Evolutionary conservation across 2,888 invertebrate genomes (phyloP), one percentile per base, ranked within the genome.

Genomic region (Thumatha senex): DNA sequence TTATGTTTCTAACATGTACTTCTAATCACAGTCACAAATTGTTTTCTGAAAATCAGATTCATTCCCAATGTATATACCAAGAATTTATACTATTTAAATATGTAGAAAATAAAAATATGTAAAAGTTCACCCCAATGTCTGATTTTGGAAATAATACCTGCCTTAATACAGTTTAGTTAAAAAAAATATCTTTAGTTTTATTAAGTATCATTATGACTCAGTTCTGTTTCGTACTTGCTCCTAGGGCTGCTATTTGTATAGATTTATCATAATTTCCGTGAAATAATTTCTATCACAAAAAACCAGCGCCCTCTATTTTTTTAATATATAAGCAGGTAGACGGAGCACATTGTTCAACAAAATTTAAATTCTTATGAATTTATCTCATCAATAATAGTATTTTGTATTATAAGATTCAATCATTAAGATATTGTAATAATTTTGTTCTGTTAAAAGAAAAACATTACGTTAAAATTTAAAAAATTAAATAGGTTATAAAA

Each of bases 1-100:
- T 15, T 36, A 0, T 14, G 9, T 36, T 36, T 9, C 8, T 2
- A 36, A 14, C n/a, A n/a, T n/a, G 14, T 36, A 24, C 18, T 24
- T 24, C 2, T 4, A 24, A 5, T 24, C 18, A 4, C 3, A 5
- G 5, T 24, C 18, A 4, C 18, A 24, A 24, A 24, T 24, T 24
- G 18, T 24, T 36, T 14, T 35, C 8, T 12, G 14, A 14, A 9
- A 36, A 36, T 18, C 15, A 46, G 74, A 74, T 79, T 79, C 80
- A 78, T 78, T 77, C 73, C 76, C 76, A 67, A 60, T 78, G 80
- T 80, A 79, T 4, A 86, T 86, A 86, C 84, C 85, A 86, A 79
- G 67, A 73, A 72, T 77, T 73, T 73, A 69, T 69, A 72, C 71
- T 63, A 65, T 65, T 62, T 63, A 61, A 59, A 40, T 38, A 46